phyloP scores from a whole-genome alignment of 2,888 invertebrate species.

The Frankliniella fusca region DNA sequence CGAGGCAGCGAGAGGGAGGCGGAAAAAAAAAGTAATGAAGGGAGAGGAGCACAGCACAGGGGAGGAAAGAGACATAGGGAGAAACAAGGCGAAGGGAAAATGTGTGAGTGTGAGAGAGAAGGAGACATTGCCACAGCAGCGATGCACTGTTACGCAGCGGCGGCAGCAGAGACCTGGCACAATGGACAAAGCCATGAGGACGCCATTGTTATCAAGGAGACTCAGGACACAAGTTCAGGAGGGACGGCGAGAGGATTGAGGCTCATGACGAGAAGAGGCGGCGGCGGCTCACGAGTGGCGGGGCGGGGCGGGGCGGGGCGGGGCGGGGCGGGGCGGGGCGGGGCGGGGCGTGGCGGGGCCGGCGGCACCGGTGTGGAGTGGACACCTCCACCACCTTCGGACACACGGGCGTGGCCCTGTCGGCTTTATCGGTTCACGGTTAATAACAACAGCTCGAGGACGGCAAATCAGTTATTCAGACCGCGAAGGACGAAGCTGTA shows the following conservation, averaged over 20 bases:
- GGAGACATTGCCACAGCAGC: slow-evolving; percentile 2
- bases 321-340: not conserved
- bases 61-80: not conserved
- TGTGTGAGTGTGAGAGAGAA: not conserved
- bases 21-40: not conserved
- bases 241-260: not conserved
- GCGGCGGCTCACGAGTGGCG: not conserved
- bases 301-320: too few relatives aligned
- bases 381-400: too few relatives aligned
- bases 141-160: not conserved
- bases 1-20: not conserved
- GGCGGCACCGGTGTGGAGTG: too few relatives aligned
- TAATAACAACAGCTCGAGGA: too few relatives aligned
- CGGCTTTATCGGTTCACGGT: too few relatives aligned
- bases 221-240: slow-evolving; percentile 18
- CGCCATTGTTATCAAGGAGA: not conserved
- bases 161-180: not conserved
- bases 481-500: too few relatives aligned
- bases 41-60: not conserved
- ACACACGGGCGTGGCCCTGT: too few relatives aligned
- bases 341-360: too few relatives aligned
- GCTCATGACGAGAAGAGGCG: not conserved
- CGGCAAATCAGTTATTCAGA: too few relatives aligned
- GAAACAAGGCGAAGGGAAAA: not conserved
- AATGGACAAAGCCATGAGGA: slow-evolving; percentile 25